Evolutionary conservation across 2,888 invertebrate genomes (phyloP).

Genomic region (Pyrochroa serraticornis): DNA sequence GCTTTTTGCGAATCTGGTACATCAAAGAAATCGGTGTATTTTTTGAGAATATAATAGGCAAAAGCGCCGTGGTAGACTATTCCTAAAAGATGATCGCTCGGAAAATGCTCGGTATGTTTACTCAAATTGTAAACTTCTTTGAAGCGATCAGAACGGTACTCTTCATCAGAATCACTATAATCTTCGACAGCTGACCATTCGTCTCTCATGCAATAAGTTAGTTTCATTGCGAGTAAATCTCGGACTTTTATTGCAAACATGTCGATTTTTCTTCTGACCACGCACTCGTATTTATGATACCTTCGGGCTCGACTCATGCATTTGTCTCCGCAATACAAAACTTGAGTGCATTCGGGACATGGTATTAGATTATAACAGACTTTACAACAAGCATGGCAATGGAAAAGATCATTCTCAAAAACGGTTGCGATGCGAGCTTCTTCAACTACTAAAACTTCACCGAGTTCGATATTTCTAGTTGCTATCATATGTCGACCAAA

Average conservation of each 20-base stretch:
- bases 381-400: conserved; percentile 72
- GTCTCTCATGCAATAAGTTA: conserved; percentile 60
- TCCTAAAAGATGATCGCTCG: conserved; percentile 57
- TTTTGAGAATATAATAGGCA: conserved; percentile 60
- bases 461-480: conserved; percentile 68
- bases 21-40: too few species aligned
- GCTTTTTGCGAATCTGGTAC: too few species aligned
- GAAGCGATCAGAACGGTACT: conserved; percentile 61
- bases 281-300: conserved; percentile 79
- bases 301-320: conserved; percentile 68
- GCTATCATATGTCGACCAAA: conserved; percentile 76
- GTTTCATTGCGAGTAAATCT: conserved; percentile 65
- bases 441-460: conserved; percentile 78
- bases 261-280: too few species aligned
- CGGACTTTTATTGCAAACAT: too few species aligned
- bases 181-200: conserved; percentile 44
- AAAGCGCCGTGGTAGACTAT: conserved; percentile 69
- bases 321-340: conserved; percentile 67
- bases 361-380: conserved; percentile 65
- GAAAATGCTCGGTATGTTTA: too few species aligned
- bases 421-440: conserved; percentile 71
- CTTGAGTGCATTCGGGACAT: conserved; percentile 66
- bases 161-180: conserved; percentile 39
- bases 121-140: conserved; percentile 66
- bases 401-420: conserved; percentile 53